These are phyloP conservation scores for Stenolophus ochropezus DNA, from an alignment of 2,888 invertebrate genomes.

Conservation along the genomic window DNA sequence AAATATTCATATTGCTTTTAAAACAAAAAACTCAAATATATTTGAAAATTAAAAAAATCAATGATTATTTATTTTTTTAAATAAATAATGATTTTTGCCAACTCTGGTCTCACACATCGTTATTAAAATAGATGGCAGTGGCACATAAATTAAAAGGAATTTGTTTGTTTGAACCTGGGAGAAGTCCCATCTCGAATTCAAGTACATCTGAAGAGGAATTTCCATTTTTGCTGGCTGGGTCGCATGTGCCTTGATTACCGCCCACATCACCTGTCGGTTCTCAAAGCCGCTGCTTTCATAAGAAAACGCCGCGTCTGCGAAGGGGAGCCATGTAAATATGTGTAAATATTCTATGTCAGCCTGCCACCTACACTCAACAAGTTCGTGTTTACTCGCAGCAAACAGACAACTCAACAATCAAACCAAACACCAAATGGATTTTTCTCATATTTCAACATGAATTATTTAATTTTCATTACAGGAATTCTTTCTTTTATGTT, in stretches of 20 bases:
- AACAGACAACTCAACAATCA: conserved; percentile 20
- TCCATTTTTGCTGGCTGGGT: conserved; percentile 35
- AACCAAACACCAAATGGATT: neutral
- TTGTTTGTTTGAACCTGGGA: neutral
- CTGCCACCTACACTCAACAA: conserved; percentile 38
- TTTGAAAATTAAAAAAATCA: no score
- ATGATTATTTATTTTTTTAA: no score
- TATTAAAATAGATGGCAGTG: no score
- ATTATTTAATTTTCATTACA: neutral
- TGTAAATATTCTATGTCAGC: conserved; percentile 49
- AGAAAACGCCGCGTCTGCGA: conserved; percentile 43
- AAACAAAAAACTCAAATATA: no score
- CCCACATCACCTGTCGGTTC: conserved; percentile 43
- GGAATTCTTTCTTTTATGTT: neutral
- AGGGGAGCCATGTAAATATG: conserved; percentile 47
- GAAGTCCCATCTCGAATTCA: conserved; percentile 24
- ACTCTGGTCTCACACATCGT: no score
- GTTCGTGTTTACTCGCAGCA: conserved; percentile 42
- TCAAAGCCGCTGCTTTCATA: conserved; percentile 47
- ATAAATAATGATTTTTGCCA: no score
- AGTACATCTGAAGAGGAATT: conserved; percentile 28
- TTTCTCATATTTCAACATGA: neutral
- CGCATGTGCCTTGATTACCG: conserved; percentile 34
- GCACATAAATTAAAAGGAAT: no score
- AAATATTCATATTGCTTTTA: no score